phyloP scores from a whole-genome alignment of 2,888 invertebrate genomes.

The Orthonychiurus folsomi region DNA sequence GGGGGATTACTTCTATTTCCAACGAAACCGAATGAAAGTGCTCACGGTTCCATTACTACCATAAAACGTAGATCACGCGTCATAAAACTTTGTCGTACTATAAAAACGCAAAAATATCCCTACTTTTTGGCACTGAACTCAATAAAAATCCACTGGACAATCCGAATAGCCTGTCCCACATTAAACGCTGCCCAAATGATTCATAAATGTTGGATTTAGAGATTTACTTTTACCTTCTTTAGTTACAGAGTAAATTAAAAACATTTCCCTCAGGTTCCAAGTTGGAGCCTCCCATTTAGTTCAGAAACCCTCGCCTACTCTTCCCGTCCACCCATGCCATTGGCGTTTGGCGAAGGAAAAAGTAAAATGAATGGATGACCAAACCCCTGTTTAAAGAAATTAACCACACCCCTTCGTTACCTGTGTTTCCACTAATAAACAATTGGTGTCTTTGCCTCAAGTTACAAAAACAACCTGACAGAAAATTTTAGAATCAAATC shows the following conservation, averaged over 20 bases:
- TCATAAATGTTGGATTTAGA: neutral
- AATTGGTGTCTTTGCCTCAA: too few species aligned
- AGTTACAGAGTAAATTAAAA: neutral
- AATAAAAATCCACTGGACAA: neutral
- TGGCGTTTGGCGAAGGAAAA: too few species aligned
- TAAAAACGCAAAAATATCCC: neutral
- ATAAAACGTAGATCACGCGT: neutral
- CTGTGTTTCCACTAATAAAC: too few species aligned
- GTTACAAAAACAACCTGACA: too few species aligned
- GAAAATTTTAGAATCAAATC: too few species aligned
- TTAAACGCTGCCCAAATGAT: neutral
- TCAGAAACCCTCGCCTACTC: neutral
- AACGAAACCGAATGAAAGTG: neutral
- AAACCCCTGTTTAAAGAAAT: too few species aligned
- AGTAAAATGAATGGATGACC: too few species aligned
- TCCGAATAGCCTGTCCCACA: neutral
- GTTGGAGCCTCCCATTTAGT: neutral
- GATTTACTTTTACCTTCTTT: neutral
- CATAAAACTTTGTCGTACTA: neutral
- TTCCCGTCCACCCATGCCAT: too few species aligned
- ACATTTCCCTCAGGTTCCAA: too few species aligned
- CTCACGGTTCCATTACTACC: neutral
- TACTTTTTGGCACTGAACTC: neutral
- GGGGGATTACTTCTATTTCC: too few species aligned
- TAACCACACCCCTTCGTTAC: too few species aligned